Evolutionary conservation across 2,113 vertebrate genomes (phyloP).

Genomic region (Andinoacara biseriatus): DNA sequence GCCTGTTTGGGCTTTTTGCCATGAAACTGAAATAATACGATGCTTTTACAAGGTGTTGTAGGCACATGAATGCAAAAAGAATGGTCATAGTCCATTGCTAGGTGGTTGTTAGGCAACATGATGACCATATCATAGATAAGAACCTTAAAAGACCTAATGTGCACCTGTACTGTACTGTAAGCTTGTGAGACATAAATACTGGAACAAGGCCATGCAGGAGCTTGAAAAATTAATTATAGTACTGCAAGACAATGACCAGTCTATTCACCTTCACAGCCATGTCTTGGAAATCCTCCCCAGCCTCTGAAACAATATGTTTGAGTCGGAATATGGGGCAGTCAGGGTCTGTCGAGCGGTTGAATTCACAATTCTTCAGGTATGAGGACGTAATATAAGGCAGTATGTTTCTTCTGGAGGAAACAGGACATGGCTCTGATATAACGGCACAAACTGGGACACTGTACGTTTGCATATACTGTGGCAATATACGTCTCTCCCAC

Average conservation of each 20-base stretch:
- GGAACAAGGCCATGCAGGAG: not conserved
- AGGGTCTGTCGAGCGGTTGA: conserved; percentile 80
- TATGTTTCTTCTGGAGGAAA: conserved; percentile 84
- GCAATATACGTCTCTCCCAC: not conserved
- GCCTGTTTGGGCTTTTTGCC: not conserved
- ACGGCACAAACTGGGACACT: not conserved
- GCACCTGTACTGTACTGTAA: not conserved
- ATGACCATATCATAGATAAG: not conserved
- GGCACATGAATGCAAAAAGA: not conserved
- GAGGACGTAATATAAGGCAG: conserved; percentile 78
- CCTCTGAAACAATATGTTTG: conserved; percentile 79
- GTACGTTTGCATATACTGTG: not conserved
- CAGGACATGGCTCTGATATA: not conserved
- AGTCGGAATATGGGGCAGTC: conserved; percentile 90
- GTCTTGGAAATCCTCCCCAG: conserved; percentile 86
- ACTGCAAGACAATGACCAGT: not conserved
- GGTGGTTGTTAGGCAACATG: not conserved
- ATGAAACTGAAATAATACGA: not conserved
- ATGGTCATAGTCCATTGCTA: not conserved
- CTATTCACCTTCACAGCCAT: conserved; percentile 83
- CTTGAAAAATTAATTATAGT: not conserved
- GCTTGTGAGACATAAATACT: not conserved
- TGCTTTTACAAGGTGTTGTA: not conserved
- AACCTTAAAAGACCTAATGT: not conserved
- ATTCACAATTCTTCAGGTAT: conserved; percentile 85